Evolutionary conservation across 2,888 invertebrate species (phyloP).

Genomic region (Crossocerus cetratus): DNA sequence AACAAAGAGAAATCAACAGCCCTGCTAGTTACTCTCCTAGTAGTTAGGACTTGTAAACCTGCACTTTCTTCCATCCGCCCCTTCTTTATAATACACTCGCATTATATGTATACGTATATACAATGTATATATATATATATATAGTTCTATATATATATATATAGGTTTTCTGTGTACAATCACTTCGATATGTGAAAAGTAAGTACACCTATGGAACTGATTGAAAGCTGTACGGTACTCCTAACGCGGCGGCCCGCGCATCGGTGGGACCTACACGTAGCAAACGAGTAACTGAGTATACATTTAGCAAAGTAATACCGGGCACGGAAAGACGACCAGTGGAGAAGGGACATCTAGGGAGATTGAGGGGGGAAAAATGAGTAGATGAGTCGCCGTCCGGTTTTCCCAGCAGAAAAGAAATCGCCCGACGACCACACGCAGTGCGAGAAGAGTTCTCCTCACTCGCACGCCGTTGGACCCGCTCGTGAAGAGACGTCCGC

Average conservation of each 20-base stretch:
- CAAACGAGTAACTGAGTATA: background rate
- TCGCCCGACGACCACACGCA: constrained; percentile 63
- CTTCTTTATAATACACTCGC: constrained; percentile 52
- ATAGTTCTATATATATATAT: no score
- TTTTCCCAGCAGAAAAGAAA: constrained; percentile 66
- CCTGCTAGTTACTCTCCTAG: constrained; percentile 58
- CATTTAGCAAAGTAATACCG: constrained; percentile 4
- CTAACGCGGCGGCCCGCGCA: constrained; percentile 26
- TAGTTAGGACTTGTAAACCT: constrained; percentile 46
- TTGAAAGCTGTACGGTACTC: constrained; percentile 52
- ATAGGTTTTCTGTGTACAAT: constrained; percentile 53
- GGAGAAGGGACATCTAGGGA: background rate
- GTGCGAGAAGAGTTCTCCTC: constrained; percentile 41
- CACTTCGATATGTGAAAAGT: constrained; percentile 65
- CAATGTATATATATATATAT: constrained; percentile 49
- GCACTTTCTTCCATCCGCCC: constrained; percentile 33
- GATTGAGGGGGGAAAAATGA: background rate
- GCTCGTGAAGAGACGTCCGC: constrained; percentile 44
- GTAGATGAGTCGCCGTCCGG: constrained; percentile 35
- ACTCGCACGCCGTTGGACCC: constrained; percentile 43
- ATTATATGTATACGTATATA: constrained; percentile 49
- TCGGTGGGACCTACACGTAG: background rate
- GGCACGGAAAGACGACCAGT: background rate
- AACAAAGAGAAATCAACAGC: constrained; percentile 57
- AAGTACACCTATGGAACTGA: constrained; percentile 68